A percentile compares a stretch with the other conserved stretches of the same genome.
phyloP scores from a whole-genome alignment of 2,888 invertebrate genomes.

The Trachelus tabidus region DNA sequence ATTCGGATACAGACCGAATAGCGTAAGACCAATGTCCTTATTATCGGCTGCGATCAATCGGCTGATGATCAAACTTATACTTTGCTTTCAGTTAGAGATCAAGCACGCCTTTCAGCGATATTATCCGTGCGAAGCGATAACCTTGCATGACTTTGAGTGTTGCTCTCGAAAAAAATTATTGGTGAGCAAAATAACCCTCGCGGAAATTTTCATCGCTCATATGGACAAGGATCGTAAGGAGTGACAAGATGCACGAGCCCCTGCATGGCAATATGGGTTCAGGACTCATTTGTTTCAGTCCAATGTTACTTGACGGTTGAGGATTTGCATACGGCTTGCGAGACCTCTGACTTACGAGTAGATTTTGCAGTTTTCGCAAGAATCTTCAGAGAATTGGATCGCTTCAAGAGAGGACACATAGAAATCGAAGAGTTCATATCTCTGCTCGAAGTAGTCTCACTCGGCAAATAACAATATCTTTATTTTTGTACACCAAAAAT shows the following conservation, averaged over 20 bases:
- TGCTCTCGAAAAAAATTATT: slow-evolving; percentile 13
- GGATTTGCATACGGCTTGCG: slow-evolving; percentile 16
- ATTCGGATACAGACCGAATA: slow-evolving; percentile 38
- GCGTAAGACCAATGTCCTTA: slow-evolving; percentile 16
- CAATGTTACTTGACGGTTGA: slow-evolving; percentile 5
- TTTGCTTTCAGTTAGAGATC: slow-evolving; percentile 13
- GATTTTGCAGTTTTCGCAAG: slow-evolving; percentile 23
- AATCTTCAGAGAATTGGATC: slow-evolving; percentile 36
- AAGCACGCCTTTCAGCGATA: slow-evolving; percentile 10
- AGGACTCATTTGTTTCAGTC: slow-evolving; percentile 8
- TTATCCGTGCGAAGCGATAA: slow-evolving; percentile 3
- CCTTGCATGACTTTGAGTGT: slow-evolving; percentile 14
- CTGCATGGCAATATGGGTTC: slow-evolving; percentile 15
- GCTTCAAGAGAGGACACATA: slow-evolving; percentile 28
- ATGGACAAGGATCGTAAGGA: slow-evolving; percentile 17
- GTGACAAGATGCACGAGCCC: too few species aligned
- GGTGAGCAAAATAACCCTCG: background rate
- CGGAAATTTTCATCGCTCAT: slow-evolving; percentile 18
- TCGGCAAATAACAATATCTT: too few species aligned
- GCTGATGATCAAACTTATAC: background rate
- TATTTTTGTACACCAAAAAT: too few species aligned
- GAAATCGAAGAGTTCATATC: slow-evolving; percentile 30
- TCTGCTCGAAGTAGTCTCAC: too few species aligned
- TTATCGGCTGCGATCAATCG: background rate
- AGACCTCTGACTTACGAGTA: slow-evolving; percentile 26